phyloP scores from a whole-genome alignment of 2,888 invertebrate genomes.

The Maniola hyperantus region DNA sequence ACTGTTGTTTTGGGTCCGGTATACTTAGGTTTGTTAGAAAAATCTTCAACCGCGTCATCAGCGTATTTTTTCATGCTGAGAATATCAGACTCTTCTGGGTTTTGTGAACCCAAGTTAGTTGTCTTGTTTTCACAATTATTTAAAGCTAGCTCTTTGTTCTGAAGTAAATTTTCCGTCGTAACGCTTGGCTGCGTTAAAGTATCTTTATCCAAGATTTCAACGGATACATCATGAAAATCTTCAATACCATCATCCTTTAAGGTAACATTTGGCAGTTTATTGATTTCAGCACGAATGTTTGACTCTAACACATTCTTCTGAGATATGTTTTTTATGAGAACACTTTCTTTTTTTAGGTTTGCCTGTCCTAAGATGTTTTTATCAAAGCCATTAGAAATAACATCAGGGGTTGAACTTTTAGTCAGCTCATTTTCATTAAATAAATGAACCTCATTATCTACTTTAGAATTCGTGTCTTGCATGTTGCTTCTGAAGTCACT shows the following conservation, averaged over 20 bases:
- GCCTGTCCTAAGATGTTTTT: neutral
- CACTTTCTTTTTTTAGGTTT: neutral
- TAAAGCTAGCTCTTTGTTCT: constrained; percentile 1
- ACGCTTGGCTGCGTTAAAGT: neutral
- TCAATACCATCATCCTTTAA: neutral
- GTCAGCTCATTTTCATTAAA: neutral
- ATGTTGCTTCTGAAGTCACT: neutral
- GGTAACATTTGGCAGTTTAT: neutral
- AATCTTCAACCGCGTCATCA: neutral
- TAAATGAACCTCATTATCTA: neutral
- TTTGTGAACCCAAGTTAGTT: neutral
- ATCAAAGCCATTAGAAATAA: neutral
- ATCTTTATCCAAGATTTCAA: neutral
- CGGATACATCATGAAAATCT: neutral
- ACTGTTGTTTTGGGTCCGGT: neutral
- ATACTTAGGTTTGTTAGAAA: neutral
- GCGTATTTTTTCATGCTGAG: neutral
- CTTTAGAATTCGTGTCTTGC: neutral
- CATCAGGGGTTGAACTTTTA: neutral
- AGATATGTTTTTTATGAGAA: neutral
- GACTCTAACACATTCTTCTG: neutral
- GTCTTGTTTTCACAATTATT: neutral
- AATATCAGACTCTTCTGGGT: neutral
- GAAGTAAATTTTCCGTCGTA: neutral
- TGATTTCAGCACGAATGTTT: neutral